These are phyloP conservation scores for Meloidogyne hapla DNA, from an alignment of 1,140 invertebrate genomes.

Conservation along the genomic window DNA sequence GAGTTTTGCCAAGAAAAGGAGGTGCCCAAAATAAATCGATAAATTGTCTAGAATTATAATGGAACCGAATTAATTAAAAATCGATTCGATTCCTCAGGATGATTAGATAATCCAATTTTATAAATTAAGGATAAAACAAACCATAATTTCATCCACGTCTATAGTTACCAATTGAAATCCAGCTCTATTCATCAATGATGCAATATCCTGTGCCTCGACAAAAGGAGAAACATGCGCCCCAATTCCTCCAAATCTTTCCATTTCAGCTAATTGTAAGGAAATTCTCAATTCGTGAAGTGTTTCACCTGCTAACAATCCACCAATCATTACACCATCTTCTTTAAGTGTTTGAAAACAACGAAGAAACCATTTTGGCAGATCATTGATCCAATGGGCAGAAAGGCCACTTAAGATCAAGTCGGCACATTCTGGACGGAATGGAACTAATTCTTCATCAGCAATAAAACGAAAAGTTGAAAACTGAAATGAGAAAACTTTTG, in stretches of 20 bases:
- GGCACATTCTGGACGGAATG: conserved; percentile 79
- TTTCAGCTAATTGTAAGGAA: conserved; percentile 87
- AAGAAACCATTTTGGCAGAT: conserved; percentile 74
- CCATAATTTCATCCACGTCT: conserved; percentile 83
- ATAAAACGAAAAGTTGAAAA: conserved; percentile 69
- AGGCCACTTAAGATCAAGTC: conserved; percentile 76
- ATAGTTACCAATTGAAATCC: conserved; percentile 93
- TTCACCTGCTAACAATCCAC: conserved; percentile 84
- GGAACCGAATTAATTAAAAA: too few relatives aligned
- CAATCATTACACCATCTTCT: conserved; percentile 88
- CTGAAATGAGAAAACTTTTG: conserved; percentile 29
- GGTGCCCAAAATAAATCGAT: too few relatives aligned
- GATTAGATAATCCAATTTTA: neutral
- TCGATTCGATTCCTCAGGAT: too few relatives aligned
- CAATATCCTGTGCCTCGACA: conserved; percentile 78
- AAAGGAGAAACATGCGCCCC: conserved; percentile 92
- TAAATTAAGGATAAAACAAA: conserved; percentile 26
- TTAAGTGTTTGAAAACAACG: conserved; percentile 71
- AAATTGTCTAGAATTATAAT: too few relatives aligned
- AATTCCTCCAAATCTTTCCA: conserved; percentile 86
- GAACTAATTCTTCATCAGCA: conserved; percentile 80
- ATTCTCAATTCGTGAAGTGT: conserved; percentile 76
- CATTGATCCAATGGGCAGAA: conserved; percentile 94
- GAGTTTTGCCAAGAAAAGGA: too few relatives aligned
- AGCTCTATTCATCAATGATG: conserved; percentile 76